A percentile compares a stretch with the other conserved stretches of the same genome.
phyloP scores from a whole-genome alignment of 2,888 invertebrate genomes.

The Oegoconia quadripuncta region DNA sequence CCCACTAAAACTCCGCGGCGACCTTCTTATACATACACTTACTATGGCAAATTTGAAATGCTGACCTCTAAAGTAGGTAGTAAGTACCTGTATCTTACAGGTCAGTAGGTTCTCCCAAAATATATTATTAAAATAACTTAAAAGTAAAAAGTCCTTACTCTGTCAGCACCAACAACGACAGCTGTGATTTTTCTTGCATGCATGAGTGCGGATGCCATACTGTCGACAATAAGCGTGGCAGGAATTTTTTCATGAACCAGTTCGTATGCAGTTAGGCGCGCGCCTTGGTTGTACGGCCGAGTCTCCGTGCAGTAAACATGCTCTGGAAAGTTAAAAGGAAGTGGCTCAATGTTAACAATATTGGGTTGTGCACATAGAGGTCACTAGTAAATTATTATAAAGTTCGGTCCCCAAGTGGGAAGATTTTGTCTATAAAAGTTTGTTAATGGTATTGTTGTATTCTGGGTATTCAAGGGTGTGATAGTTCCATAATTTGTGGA shows the following conservation, averaged over 20 bases:
- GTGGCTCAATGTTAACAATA: background rate
- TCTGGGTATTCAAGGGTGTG: no score
- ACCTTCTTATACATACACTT: background rate
- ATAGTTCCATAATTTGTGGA: no score
- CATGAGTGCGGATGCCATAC: constrained; percentile 96
- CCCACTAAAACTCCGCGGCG: no score
- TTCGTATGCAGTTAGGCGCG: constrained; percentile 97
- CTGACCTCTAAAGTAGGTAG: no score
- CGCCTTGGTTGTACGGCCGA: constrained; percentile 98
- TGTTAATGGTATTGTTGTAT: no score
- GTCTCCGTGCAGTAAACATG: constrained; percentile 98
- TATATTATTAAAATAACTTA: background rate
- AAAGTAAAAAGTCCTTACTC: constrained; percentile 75
- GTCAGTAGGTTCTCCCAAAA: background rate
- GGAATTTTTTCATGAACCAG: constrained; percentile 95
- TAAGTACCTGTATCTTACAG: no score
- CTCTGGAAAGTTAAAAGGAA: constrained; percentile 71
- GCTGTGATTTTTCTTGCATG: constrained; percentile 89
- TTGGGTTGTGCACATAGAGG: no score
- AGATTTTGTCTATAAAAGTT: no score
- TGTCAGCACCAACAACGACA: constrained; percentile 98
- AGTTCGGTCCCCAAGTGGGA: no score
- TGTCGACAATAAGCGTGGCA: constrained; percentile 95
- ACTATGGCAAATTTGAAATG: background rate
- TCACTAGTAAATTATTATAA: no score